These are phyloP conservation scores for Coleophora flavipennella DNA, from an alignment of 2,888 invertebrate species.

Conservation along the genomic window DNA sequence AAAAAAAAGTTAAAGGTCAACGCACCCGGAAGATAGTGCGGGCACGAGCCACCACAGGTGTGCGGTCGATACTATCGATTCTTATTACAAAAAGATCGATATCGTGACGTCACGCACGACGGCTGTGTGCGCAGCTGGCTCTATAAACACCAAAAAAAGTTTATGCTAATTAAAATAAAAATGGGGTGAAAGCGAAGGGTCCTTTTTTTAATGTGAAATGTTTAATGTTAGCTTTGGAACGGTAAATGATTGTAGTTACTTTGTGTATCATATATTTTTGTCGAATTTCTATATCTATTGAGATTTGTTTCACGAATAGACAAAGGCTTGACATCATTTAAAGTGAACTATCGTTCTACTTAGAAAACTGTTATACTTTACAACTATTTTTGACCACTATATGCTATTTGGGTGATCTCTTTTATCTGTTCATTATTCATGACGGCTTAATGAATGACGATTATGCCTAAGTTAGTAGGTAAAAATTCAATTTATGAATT, in stretches of 20 bases:
- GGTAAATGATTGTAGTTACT: not conserved
- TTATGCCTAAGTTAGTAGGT: too few species aligned
- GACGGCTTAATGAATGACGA: too few species aligned
- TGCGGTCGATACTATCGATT: slow-evolving; percentile 60
- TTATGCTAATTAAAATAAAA: slow-evolving; percentile 33
- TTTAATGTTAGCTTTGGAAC: slow-evolving; percentile 18
- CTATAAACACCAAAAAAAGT: slow-evolving; percentile 14
- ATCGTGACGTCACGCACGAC: slow-evolving; percentile 52
- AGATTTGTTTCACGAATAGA: slow-evolving; percentile 5
- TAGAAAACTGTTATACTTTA: too few species aligned
- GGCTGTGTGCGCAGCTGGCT: slow-evolving; percentile 55
- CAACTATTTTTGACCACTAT: too few species aligned
- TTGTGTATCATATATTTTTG: slow-evolving; percentile 2
- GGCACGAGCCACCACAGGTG: slow-evolving; percentile 57
- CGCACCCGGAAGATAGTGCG: slow-evolving; percentile 50
- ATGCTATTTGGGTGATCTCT: too few species aligned
- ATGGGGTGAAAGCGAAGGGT: slow-evolving; percentile 44
- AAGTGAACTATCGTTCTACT: too few species aligned
- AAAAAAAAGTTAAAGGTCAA: slow-evolving; percentile 39
- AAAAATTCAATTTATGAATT: too few species aligned
- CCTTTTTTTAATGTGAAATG: slow-evolving; percentile 27
- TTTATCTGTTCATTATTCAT: too few species aligned
- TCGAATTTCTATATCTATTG: not conserved
- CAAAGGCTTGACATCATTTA: too few species aligned
- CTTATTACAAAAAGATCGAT: slow-evolving; percentile 43